Base-by-base conservation (phyloP, 2,797 vertebrate genomes). In the Sparus aurata region DNA sequence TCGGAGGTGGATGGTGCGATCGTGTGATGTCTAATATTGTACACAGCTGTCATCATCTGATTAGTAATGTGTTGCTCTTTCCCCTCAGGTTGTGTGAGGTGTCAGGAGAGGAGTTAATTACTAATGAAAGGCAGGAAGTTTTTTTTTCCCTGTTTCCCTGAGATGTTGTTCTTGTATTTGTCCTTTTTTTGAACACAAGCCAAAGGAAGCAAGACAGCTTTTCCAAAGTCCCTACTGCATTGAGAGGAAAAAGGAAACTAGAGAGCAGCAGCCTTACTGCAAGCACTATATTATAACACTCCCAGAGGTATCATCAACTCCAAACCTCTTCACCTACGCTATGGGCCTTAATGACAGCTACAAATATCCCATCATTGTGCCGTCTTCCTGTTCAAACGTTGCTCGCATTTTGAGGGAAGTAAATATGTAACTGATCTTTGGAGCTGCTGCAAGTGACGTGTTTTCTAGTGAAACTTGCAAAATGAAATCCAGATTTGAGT, bases 401-500 rank as follows among this genome's bases (percentile, higher is more conserved):
- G 7, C 82, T 76, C 43, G 30, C 69, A 77, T 41, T 47, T 23
- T 61, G 52, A 63, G 57, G 47, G 1, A 27, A 69, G 54, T 66
- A 78, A 89, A 85, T 78, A 60, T 82, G 79, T 22, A 69, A 79
- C 74, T 69, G 11, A 78, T 72, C 82, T 63, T n/a, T 59, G 59
- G 25, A 30, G 20, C 57, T 78, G 78, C 45, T 69, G 52, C 30
- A 84, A 73, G 82, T 82, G 20, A 23, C 46, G 17, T 79, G 76
- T 83, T 81, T 77, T 27, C 16, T 55, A 53, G 57, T 55, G n/a
- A 69, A 83, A 65, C 46, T 70, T 64, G 43, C 50, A 5, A 75
- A 92, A 93, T 90, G 1, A 85, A 91, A 88, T 83, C 86, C 87
- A 92, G 88, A 88, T 79, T 88, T 71, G 10, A 66, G 69, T 57